Base-by-base conservation (phyloP, 2,797 vertebrate species). In the Enteromius mattozi region DNA sequence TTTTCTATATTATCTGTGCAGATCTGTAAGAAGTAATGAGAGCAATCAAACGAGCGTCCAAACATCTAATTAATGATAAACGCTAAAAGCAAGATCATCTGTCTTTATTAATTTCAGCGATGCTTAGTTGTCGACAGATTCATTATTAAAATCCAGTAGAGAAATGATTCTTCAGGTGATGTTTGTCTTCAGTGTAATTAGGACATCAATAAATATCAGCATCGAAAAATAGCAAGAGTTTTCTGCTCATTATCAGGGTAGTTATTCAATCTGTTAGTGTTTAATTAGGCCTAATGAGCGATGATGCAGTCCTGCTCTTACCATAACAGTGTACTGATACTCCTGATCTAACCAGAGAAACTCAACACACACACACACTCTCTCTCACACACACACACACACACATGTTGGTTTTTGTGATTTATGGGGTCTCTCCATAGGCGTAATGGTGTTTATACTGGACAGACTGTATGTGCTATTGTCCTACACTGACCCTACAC, bases 271-370 rank as follows among this genome's bases (percentile, higher is more conserved):
- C 14, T 66, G 14, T 61, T 68, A 37, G 27, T 85, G 40, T 78
- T 76, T 89, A 89, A 90, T 90, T 89, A 87, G 80, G 81, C 33
- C n/a, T 86, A 65, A 78, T 78, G 81, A 78, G 70, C 68, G n/a
- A n/a, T n/a, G n/a, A n/a, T n/a, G n/a, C n/a, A n/a, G n/a, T n/a
- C n/a, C n/a, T n/a, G n/a, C n/a, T n/a, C n/a, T n/a, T n/a, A n/a
- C n/a, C n/a, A n/a, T n/a, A n/a, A n/a, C n/a, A n/a, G n/a, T n/a
- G n/a, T n/a, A n/a, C n/a, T n/a, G n/a, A 91, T 89, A 87, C 81
- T 87, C 83, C 40, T 51, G 80, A 82, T 86, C 65, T 68, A 14
- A 56, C 16, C 68, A 87, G 35, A 61, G 77, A 89, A 74, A 91
- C 81, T 87, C 77, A 72, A 83, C 70, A 30, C 30, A 30, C 30